Percentiles rank a stretch among this genome's conserved stretches.
These are phyloP conservation scores for Elgonia sp. DNA, from an alignment of 2,888 invertebrate genomes.

Conservation along the genomic window DNA sequence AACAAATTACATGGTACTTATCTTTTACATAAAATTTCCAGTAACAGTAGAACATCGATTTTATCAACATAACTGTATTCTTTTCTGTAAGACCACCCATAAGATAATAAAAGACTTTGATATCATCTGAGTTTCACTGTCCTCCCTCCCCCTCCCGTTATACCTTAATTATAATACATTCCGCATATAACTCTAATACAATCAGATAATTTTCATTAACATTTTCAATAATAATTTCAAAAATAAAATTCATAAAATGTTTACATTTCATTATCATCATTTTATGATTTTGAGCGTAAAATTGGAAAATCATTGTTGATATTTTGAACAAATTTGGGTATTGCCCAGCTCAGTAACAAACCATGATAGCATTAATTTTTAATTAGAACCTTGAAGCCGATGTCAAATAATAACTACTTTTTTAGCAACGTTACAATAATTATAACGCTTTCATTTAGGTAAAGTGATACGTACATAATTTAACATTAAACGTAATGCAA, in stretches of 20 bases:
- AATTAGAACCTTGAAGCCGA: slow-evolving; percentile 21
- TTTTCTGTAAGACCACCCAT: slow-evolving; percentile 74
- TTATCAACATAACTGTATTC: slow-evolving; percentile 74
- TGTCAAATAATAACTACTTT: neutral
- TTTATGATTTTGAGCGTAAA: neutral
- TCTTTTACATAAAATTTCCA: slow-evolving; percentile 73
- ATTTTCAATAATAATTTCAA: slow-evolving; percentile 15
- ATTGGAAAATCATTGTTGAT: neutral
- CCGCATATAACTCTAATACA: slow-evolving; percentile 32
- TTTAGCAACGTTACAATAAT: slow-evolving; percentile 17
- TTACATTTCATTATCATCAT: no score
- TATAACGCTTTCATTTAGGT: slow-evolving; percentile 27
- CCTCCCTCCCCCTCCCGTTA: neutral
- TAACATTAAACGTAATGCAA: slow-evolving; percentile 39
- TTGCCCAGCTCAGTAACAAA: neutral
- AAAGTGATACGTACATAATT: slow-evolving; percentile 45
- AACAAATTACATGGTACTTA: slow-evolving; percentile 70
- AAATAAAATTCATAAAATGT: no score
- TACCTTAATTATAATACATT: slow-evolving; percentile 71
- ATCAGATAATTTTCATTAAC: slow-evolving; percentile 44
- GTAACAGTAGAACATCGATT: slow-evolving; percentile 74
- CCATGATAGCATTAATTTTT: slow-evolving; percentile 31
- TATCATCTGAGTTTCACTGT: slow-evolving; percentile 67
- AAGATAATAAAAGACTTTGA: slow-evolving; percentile 71
- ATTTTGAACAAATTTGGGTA: slow-evolving; percentile 32